Conservation (phyloP, 2,888 invertebrate genomes). For the Caenorhabditis doughertyi region DNA sequence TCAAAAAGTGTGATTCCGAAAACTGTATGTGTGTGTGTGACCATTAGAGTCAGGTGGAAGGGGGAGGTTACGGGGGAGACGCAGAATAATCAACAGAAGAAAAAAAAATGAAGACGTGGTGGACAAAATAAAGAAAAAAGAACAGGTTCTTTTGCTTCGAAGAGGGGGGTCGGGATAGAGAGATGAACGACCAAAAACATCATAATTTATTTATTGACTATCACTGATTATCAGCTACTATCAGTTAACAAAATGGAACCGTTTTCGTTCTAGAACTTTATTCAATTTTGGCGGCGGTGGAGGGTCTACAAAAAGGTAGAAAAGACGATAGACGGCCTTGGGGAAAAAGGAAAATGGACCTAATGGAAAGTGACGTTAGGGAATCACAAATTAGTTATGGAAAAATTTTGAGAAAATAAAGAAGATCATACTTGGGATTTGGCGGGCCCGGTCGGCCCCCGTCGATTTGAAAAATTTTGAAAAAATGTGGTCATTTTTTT, state of each 20-base stretch:
- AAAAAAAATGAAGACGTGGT: not conserved
- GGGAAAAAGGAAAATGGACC: conserved; percentile 1
- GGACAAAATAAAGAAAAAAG: not conserved
- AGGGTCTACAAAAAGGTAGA: not conserved
- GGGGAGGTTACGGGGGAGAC: not conserved
- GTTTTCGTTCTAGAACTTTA: no score
- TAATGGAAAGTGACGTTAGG: conserved; percentile 18
- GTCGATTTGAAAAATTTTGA: no score
- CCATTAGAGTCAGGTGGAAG: conserved; percentile 14
- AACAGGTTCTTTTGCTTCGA: conserved; percentile 38
- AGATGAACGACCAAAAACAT: conserved; percentile 36
- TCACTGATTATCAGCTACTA: not conserved
- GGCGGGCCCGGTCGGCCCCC: not conserved
- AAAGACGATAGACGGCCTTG: not conserved
- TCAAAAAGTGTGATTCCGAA: not conserved
- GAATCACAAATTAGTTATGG: no score
- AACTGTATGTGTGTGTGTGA: not conserved
- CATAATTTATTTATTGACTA: conserved; percentile 5
- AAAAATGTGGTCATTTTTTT: no score
- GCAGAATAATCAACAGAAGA: conserved; percentile 26
- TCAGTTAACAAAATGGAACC: not conserved
- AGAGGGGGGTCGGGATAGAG: not conserved
- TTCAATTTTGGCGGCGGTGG: no score
- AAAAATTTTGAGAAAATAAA: not conserved
- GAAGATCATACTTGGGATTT: not conserved